phyloP scores from a whole-genome alignment of 2,113 vertebrate species.

The Nannospalax galili region DNA sequence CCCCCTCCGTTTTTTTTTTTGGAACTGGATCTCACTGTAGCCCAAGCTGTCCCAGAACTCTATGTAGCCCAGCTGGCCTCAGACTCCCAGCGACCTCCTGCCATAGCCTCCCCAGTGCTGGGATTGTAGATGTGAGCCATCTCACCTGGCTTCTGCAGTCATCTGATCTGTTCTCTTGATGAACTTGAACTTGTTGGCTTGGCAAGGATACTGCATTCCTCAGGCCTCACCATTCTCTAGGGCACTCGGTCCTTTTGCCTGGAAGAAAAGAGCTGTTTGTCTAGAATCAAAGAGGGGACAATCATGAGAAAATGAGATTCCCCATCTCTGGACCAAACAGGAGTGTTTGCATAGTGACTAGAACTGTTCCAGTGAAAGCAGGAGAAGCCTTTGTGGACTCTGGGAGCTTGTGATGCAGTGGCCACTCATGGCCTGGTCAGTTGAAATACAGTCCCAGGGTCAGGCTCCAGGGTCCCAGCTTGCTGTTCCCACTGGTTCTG shows the following conservation, averaged over 20 bases:
- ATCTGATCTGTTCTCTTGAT: background rate
- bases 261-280: background rate
- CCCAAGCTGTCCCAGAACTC: background rate
- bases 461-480: fast-evolving
- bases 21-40: background rate
- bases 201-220: background rate
- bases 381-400: background rate
- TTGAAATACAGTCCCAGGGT: background rate
- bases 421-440: background rate
- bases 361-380: background rate
- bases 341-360: background rate
- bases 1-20: background rate
- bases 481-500: background rate
- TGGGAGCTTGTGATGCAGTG: background rate
- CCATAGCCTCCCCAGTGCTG: background rate
- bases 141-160: background rate
- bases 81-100: background rate
- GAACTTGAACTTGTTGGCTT: background rate
- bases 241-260: background rate
- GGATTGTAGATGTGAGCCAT: background rate
- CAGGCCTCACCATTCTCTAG: background rate
- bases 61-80: background rate
- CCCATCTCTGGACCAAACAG: background rate
- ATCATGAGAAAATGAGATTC: background rate
- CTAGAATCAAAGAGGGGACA: background rate